A percentile compares a stretch with the other conserved stretches of the same genome.
phyloP scores from a whole-genome alignment of 2,113 vertebrate genomes.

The Mastomys coucha region DNA sequence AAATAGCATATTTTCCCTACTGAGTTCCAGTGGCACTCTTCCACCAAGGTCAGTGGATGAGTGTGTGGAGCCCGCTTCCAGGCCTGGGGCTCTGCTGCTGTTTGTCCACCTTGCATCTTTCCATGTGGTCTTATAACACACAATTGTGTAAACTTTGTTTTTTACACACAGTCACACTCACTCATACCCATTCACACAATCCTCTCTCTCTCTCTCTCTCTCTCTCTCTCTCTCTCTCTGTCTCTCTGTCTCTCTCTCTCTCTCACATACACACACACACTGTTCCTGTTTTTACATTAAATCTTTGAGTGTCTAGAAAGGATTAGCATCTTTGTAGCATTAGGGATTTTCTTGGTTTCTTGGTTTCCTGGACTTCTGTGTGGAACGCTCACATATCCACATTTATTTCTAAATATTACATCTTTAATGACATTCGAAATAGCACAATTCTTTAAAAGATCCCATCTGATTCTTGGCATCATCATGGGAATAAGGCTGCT shows the following conservation, averaged over 20 bases:
- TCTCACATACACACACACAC: background rate
- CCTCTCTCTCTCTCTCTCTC: too few species aligned
- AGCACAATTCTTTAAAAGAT: background rate
- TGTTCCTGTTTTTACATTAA: background rate
- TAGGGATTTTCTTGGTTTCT: background rate
- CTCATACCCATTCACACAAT: too few species aligned
- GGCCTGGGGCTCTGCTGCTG: background rate
- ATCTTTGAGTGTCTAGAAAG: background rate
- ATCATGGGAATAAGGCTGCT: background rate
- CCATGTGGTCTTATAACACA: background rate
- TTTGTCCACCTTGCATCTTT: background rate
- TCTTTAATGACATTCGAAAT: background rate
- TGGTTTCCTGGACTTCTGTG: background rate
- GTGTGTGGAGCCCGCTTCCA: background rate
- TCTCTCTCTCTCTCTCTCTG: background rate
- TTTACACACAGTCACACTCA: background rate
- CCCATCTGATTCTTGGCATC: background rate
- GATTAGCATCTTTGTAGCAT: background rate
- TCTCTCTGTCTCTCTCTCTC: background rate
- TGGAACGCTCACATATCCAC: background rate
- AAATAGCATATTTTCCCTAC: background rate
- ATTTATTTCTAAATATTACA: conserved; percentile 26
- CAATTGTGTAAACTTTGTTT: background rate
- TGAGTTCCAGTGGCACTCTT: background rate
- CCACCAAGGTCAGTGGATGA: background rate